Conservation (phyloP, 30 jellyfish, hydroid and myxozoan genomes). For the Hydractinia symbiolongicarpus region DNA sequence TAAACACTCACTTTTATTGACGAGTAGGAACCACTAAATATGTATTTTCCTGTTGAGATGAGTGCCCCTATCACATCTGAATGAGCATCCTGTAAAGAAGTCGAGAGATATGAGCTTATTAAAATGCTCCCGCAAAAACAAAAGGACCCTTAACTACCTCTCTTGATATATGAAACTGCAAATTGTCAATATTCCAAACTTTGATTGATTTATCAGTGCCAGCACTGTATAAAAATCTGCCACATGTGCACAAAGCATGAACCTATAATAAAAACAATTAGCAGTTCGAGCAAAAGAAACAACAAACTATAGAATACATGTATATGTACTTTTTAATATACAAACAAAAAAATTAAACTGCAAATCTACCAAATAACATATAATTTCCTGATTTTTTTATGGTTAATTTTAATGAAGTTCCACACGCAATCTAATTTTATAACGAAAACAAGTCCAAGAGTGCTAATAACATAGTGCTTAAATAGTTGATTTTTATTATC, state of each 20-base stretch:
- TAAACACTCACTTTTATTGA: constrained; percentile 70
- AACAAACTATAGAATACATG: no score
- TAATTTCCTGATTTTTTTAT: no score
- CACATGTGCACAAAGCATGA: constrained; percentile 90
- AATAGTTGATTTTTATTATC: no score
- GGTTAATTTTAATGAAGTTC: no score
- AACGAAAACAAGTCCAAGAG: no score
- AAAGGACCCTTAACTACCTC: constrained; percentile 46
- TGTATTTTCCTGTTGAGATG: constrained; percentile 78
- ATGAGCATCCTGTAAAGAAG: constrained; percentile 78
- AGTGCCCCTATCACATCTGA: constrained; percentile 90
- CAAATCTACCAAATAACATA: no score
- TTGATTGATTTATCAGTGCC: constrained; percentile 88
- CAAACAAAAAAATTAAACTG: no score
- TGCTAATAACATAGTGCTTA: no score
- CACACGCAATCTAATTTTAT: no score
- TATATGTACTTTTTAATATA: no score
- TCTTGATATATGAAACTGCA: constrained; percentile 30
- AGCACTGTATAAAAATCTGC: constrained; percentile 80
- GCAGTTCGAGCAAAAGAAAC: neutral
- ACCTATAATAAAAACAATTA: constrained; percentile 27
- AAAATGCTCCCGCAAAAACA: no score
- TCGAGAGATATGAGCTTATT: neutral
- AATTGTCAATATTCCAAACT: constrained; percentile 61
- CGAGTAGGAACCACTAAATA: constrained; percentile 86